These are phyloP conservation scores for Dipodomys spectabilis DNA, from an alignment of 2,113 vertebrate genomes.

Conservation along the genomic window DNA sequence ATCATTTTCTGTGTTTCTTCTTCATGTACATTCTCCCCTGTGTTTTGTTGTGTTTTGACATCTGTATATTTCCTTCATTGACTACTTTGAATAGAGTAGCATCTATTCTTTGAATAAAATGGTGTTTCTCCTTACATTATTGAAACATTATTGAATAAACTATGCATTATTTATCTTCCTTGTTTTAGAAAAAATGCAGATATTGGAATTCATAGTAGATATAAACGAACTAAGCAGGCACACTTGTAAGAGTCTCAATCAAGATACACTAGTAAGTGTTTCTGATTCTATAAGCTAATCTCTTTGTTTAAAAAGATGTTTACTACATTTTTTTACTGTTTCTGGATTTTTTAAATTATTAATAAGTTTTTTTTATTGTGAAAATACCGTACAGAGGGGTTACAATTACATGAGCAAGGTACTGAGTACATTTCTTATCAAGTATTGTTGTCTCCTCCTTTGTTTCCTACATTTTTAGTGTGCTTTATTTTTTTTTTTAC, in stretches of 20 bases:
- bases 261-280: neutral
- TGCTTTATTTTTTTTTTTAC: conserved; percentile 12
- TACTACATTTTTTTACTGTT: too few relatives aligned
- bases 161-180: neutral
- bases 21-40: neutral
- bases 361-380: too few relatives aligned
- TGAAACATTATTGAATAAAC: neutral
- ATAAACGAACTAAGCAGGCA: neutral
- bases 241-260: neutral
- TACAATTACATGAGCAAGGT: too few relatives aligned
- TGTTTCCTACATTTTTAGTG: neutral
- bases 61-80: neutral
- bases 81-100: neutral
- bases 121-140: too few relatives aligned
- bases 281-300: neutral
- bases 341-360: too few relatives aligned
- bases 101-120: too few relatives aligned
- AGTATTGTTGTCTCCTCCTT: neutral
- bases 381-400: too few relatives aligned
- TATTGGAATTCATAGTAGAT: neutral
- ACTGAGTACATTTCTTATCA: too few relatives aligned
- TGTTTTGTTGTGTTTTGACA: neutral
- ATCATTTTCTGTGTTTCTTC: neutral
- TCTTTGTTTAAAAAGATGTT: too few relatives aligned
- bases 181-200: neutral